These are phyloP conservation scores for Hedya salicella DNA, from an alignment of 2,888 invertebrate genomes.

Conservation along the genomic window DNA sequence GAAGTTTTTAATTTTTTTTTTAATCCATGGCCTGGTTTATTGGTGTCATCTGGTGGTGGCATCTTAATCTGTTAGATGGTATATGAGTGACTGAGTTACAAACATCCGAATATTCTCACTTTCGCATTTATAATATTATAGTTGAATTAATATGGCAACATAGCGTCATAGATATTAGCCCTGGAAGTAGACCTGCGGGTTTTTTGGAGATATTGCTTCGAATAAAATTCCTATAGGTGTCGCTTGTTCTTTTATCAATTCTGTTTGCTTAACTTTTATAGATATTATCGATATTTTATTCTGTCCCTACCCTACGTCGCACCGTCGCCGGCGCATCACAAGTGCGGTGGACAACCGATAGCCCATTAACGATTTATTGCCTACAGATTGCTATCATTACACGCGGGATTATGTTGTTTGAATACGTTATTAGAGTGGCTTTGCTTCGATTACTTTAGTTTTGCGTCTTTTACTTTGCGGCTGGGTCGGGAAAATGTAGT, in stretches of 20 bases:
- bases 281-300: slow-evolving; percentile 3
- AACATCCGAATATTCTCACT: no score
- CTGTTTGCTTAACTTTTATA: background rate
- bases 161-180: no score
- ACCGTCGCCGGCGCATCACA: slow-evolving; percentile 50
- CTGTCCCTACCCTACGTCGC: background rate
- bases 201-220: no score
- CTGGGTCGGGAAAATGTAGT: slow-evolving; percentile 15
- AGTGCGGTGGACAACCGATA: slow-evolving; percentile 76
- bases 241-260: background rate
- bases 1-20: no score
- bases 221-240: no score
- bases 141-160: no score
- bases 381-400: slow-evolving; percentile 81
- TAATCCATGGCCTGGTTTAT: no score
- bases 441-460: slow-evolving; percentile 44
- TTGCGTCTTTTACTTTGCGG: slow-evolving; percentile 35
- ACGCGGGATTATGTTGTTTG: slow-evolving; percentile 79
- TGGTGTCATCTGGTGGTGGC: no score
- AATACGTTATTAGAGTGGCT: slow-evolving; percentile 72
- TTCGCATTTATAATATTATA: no score
- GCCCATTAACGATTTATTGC: slow-evolving; percentile 80
- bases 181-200: no score
- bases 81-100: no score
- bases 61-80: no score